A percentile compares a stretch with the other conserved stretches of the same genome.
Conservation (phyloP, 2,113 vertebrate genomes). For the Paramisgurnus dabryanus region DNA sequence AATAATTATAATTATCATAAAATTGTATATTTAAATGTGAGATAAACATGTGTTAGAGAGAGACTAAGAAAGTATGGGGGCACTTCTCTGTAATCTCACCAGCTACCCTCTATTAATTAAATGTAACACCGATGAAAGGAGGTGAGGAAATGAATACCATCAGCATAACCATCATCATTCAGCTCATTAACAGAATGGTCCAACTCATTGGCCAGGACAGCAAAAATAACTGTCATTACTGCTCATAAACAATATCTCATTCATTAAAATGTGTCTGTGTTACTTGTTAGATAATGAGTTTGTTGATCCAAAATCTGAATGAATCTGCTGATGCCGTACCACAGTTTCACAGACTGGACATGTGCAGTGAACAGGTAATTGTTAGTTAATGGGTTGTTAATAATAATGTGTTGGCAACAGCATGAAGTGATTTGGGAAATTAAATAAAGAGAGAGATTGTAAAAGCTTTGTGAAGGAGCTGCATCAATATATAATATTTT, state of each 20-base stretch:
- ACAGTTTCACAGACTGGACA: slow-evolving; percentile 41
- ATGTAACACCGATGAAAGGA: not conserved
- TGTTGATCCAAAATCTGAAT: slow-evolving; percentile 31
- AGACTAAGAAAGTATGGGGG: too few relatives aligned
- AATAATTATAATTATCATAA: too few relatives aligned
- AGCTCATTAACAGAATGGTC: not conserved
- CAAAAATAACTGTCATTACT: slow-evolving; percentile 4
- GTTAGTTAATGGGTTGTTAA: slow-evolving; percentile 61
- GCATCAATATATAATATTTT: too few relatives aligned
- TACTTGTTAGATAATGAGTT: slow-evolving; percentile 6
- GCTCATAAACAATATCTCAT: not conserved
- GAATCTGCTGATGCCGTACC: slow-evolving; percentile 10
- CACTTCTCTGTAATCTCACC: not conserved
- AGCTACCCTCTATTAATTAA: slow-evolving; percentile 4
- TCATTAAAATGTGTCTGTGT: slow-evolving; percentile 39
- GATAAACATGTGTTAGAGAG: not conserved
- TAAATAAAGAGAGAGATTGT: slow-evolving; percentile 40
- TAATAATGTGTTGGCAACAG: slow-evolving; percentile 55
- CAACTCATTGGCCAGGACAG: slow-evolving; percentile 2
- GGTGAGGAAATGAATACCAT: not conserved
- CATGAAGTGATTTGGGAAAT: slow-evolving; percentile 1
- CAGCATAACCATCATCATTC: not conserved
- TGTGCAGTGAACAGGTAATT: slow-evolving; percentile 30
- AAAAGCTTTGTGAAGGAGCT: not conserved
- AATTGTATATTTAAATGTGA: too few relatives aligned